These are phyloP conservation scores for Takifugu bimaculatus DNA, from an alignment of 2,113 vertebrate genomes.

Conservation along the genomic window DNA sequence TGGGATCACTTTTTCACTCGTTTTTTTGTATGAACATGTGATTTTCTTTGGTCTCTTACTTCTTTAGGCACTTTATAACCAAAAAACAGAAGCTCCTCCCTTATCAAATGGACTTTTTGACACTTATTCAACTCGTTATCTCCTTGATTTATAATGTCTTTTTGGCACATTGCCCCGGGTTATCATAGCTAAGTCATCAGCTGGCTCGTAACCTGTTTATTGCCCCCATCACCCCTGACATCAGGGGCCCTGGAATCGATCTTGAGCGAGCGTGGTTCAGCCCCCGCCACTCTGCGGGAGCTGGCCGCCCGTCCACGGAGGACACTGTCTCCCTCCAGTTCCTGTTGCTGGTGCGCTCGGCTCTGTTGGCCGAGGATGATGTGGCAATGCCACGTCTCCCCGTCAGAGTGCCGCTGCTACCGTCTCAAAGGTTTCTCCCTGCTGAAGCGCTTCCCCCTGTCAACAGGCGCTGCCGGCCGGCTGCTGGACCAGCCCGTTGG, in stretches of 20 bases:
- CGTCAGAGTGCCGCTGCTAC: constrained; percentile 96
- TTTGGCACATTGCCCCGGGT: constrained; percentile 2
- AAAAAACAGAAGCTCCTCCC: too few species aligned
- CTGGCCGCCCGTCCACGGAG: constrained; percentile 41
- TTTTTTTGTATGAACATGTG: not conserved
- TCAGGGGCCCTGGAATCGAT: constrained; percentile 16
- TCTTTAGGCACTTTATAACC: not conserved
- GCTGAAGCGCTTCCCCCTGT: constrained; percentile 92
- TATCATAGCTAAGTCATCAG: constrained; percentile 3
- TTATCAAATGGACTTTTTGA: not conserved
- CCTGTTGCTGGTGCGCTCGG: constrained; percentile 68
- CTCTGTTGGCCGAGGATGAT: constrained; percentile 83
- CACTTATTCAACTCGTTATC: not conserved
- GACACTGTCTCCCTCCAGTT: constrained; percentile 60
- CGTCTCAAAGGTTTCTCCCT: constrained; percentile 89
- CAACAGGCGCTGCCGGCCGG: constrained; percentile 80
- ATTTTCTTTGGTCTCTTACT: constrained; percentile 10
- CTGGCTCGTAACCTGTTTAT: constrained; percentile 1
- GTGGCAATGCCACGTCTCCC: constrained; percentile 94
- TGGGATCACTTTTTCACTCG: too few species aligned
- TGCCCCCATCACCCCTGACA: constrained; percentile 11
- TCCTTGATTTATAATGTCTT: not conserved
- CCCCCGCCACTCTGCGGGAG: constrained; percentile 58
- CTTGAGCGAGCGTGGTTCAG: constrained; percentile 38
- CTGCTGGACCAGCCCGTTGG: constrained; percentile 91